Conservation (phyloP, 2,113 vertebrate species). For the Actenoides lindsayi region DNA sequence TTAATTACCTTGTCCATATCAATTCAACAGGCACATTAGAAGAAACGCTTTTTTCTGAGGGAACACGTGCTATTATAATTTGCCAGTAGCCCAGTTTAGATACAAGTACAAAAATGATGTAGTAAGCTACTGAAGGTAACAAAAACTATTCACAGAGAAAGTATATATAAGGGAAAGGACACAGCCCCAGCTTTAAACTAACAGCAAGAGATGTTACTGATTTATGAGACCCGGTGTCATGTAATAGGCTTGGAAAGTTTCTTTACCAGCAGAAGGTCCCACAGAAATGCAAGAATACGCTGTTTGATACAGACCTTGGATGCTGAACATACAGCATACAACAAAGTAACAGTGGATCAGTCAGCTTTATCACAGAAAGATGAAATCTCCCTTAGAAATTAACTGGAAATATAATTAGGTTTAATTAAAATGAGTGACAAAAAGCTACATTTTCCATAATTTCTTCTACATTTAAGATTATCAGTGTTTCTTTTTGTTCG, state of each 20-base stretch:
- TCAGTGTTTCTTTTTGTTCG: not conserved
- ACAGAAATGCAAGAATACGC: fast-evolving
- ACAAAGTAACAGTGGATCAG: fast-evolving
- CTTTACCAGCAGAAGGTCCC: not conserved
- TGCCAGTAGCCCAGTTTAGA: not conserved
- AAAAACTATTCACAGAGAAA: not conserved
- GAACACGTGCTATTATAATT: not conserved
- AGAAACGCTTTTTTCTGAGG: not conserved
- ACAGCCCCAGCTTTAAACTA: not conserved
- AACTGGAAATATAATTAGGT: not conserved
- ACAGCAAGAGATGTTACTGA: not conserved
- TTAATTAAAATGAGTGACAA: not conserved
- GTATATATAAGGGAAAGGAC: not conserved
- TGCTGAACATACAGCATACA: not conserved
- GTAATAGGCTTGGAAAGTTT: not conserved
- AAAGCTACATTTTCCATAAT: not conserved
- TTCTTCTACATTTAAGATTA: not conserved
- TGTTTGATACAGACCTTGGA: not conserved
- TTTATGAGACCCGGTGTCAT: not conserved
- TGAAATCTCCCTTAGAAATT: not conserved
- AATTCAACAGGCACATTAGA: not conserved
- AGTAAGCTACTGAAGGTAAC: not conserved
- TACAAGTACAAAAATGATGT: fast-evolving
- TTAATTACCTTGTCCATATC: not conserved
- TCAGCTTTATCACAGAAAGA: not conserved